phyloP scores from a whole-genome alignment of 2,113 vertebrate genomes.

The Chrysochloris asiatica region DNA sequence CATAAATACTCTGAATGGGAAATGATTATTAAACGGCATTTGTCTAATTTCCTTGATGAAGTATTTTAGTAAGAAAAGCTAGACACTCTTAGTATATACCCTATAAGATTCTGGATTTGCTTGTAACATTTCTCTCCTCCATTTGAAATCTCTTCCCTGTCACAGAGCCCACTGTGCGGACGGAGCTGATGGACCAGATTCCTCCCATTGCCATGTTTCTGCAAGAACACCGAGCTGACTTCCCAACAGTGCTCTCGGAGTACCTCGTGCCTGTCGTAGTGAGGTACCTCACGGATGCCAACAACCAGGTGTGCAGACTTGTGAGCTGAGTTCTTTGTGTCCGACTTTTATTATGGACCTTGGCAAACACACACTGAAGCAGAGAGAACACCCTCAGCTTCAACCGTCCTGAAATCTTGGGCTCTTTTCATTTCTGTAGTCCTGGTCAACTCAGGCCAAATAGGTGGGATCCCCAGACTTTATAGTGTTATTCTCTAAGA shows the following conservation, averaged over 20 bases:
- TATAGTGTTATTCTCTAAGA: too few relatives aligned
- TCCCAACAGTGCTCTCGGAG: conserved; percentile 90
- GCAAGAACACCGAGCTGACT: conserved; percentile 91
- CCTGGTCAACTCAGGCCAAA: too few relatives aligned
- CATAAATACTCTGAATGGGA: conserved; percentile 74
- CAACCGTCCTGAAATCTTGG: too few relatives aligned
- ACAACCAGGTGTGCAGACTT: conserved; percentile 90
- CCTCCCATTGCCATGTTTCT: conserved; percentile 93
- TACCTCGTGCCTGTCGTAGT: conserved; percentile 91
- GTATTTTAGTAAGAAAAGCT: conserved; percentile 74
- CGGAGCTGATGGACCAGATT: conserved; percentile 94
- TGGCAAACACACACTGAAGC: too few relatives aligned
- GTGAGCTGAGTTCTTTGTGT: too few relatives aligned
- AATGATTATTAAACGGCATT: conserved; percentile 76
- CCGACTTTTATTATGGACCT: too few relatives aligned
- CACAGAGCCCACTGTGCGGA: conserved; percentile 91
- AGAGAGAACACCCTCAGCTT: too few relatives aligned
- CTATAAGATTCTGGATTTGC: conserved; percentile 6
- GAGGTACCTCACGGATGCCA: conserved; percentile 90
- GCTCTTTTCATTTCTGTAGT: too few relatives aligned
- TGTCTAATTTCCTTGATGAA: conserved; percentile 75
- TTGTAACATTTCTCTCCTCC: conserved; percentile 33
- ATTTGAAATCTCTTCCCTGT: conserved; percentile 2
- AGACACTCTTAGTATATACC: conserved; percentile 39
- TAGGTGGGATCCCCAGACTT: too few relatives aligned